Conservation (phyloP, 2,888 invertebrate species). For the Dorcus hopei region DNA sequence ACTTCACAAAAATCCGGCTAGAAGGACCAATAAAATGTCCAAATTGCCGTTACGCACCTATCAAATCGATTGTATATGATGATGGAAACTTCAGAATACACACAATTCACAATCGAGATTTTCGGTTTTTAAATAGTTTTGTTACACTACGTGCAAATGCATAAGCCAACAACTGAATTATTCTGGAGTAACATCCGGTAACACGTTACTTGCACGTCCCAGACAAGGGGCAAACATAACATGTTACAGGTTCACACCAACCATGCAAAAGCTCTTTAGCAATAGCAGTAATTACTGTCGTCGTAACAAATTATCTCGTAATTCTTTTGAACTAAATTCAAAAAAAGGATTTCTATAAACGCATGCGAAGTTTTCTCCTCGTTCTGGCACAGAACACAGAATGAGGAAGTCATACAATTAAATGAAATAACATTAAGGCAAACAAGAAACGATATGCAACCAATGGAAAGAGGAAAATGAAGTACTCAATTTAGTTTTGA, state of each 20-base stretch:
- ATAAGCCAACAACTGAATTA: background rate
- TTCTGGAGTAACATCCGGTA: background rate
- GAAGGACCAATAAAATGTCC: no score
- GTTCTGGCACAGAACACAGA: background rate
- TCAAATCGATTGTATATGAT: no score
- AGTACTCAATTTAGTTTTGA: background rate
- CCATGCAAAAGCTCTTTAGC: slow-evolving; percentile 34
- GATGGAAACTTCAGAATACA: no score
- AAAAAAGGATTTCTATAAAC: slow-evolving; percentile 26
- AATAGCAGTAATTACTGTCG: slow-evolving; percentile 36
- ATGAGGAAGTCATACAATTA: background rate
- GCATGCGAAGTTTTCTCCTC: slow-evolving; percentile 15
- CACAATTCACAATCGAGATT: no score
- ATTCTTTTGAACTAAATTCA: slow-evolving; percentile 27
- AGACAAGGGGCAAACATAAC: background rate
- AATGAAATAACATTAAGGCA: slow-evolving; percentile 5
- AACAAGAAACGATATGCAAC: slow-evolving; percentile 13
- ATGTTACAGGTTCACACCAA: slow-evolving; percentile 23
- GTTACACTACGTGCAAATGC: background rate
- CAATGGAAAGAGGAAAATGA: background rate
- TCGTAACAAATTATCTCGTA: slow-evolving; percentile 22
- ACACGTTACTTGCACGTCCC: background rate
- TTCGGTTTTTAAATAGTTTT: no score
- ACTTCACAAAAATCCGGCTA: no score
- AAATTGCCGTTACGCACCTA: no score